Conservation (phyloP, 2,797 vertebrate species). For the Staurois parvus region DNA sequence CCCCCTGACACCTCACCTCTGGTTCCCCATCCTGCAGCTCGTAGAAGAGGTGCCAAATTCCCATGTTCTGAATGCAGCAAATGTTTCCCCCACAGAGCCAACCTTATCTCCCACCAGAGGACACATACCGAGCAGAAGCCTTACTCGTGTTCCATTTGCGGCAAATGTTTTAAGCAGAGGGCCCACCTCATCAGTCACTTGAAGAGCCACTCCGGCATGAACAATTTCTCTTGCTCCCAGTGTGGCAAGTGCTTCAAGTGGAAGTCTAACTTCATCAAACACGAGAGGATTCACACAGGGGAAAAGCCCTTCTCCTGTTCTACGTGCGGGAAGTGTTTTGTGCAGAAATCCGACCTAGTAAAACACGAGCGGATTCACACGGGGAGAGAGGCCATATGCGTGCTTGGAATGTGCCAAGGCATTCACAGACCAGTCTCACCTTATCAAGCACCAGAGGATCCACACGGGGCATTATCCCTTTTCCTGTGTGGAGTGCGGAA, state of each 20-base stretch:
- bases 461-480: background rate
- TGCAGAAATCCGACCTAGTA: background rate
- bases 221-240: background rate
- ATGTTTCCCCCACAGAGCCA: too few relatives aligned
- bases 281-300: background rate
- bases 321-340: background rate
- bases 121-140: too few relatives aligned
- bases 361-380: background rate
- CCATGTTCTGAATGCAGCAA: too few relatives aligned
- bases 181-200: background rate
- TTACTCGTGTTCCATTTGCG: background rate
- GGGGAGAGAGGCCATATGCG: background rate
- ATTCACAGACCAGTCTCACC: background rate
- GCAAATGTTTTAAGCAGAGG: background rate
- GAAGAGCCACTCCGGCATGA: background rate
- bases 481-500: background rate
- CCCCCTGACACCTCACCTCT: too few relatives aligned
- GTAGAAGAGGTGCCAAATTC: too few relatives aligned
- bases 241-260: background rate
- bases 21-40: too few relatives aligned
- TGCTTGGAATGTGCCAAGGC: background rate
- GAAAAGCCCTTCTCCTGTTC: background rate
- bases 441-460: background rate
- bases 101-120: too few relatives aligned
- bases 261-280: background rate